Evolutionary conservation across 2,797 vertebrate genomes (phyloP).

Genomic region (Characodon lateralis): DNA sequence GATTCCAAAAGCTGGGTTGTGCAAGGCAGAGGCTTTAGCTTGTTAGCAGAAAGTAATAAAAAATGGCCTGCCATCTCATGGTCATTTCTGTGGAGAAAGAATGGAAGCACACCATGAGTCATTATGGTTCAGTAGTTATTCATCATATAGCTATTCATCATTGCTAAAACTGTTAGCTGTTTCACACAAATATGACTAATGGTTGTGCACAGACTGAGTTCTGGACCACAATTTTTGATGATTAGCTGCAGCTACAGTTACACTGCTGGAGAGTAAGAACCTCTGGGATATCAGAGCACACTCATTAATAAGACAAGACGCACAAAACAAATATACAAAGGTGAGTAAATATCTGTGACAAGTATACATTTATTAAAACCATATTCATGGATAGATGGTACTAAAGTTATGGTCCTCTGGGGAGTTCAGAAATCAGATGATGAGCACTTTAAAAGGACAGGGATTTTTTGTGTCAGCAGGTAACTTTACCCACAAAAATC

Average conservation of each 20-base stretch:
- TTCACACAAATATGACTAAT: slow-evolving; percentile 3
- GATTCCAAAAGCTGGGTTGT: slow-evolving; percentile 33
- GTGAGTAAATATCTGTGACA: neutral
- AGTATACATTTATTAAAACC: neutral
- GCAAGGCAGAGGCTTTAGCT: slow-evolving; percentile 40
- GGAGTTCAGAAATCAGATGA: no score
- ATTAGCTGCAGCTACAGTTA: slow-evolving; percentile 9
- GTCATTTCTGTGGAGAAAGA: slow-evolving; percentile 36
- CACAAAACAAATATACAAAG: neutral
- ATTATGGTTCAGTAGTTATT: neutral
- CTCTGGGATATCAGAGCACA: neutral
- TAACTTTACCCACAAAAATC: no score
- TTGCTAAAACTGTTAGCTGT: neutral
- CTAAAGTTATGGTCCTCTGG: neutral
- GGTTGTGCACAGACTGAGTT: neutral
- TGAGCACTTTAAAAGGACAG: no score
- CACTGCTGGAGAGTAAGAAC: neutral
- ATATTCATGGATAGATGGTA: neutral
- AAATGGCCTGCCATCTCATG: slow-evolving; percentile 53
- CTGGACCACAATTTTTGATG: neutral
- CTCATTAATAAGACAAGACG: neutral
- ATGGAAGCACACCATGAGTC: slow-evolving; percentile 8
- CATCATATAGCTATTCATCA: slow-evolving; percentile 17
- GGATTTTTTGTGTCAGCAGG: no score
- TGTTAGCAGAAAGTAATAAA: slow-evolving; percentile 63